Percentiles rank a stretch among this genome's conserved stretches.
phyloP scores from a whole-genome alignment of 2,888 invertebrate species.

The Isotomurus palustris region DNA sequence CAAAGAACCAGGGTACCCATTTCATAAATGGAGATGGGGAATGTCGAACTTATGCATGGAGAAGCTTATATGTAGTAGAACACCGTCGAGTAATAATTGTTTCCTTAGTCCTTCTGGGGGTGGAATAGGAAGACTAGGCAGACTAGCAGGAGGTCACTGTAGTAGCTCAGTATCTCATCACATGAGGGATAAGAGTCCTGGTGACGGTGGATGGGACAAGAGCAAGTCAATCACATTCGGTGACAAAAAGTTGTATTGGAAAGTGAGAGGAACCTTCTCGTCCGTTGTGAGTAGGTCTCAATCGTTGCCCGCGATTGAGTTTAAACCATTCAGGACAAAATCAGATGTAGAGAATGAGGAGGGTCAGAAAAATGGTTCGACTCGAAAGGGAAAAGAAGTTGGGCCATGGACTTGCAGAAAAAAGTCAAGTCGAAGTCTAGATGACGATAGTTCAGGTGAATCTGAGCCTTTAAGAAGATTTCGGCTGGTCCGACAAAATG shows the following conservation, averaged over 20 bases:
- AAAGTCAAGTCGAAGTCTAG: neutral
- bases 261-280: conserved; percentile 16
- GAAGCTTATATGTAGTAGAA: conserved; percentile 12
- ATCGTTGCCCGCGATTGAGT: conserved; percentile 24
- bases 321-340: conserved; percentile 1
- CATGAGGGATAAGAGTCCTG: conserved; percentile 10
- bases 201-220: conserved; percentile 4
- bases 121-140: neutral
- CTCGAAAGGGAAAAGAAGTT: conserved; percentile 1
- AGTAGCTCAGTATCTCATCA: neutral
- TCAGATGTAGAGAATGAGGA: neutral
- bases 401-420: too few relatives aligned
- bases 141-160: neutral
- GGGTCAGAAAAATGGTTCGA: neutral
- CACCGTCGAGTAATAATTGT: too few relatives aligned
- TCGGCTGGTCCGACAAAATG: conserved; percentile 36
- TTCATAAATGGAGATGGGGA: conserved; percentile 25
- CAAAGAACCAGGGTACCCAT: conserved; percentile 4
- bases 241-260: conserved; percentile 18
- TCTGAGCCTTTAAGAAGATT: conserved; percentile 6
- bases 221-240: conserved; percentile 16
- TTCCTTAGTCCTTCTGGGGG: neutral
- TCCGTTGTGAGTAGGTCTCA: conserved; percentile 21
- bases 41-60: conserved; percentile 21
- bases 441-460: neutral